These are phyloP conservation scores for Poeciliopsis infans DNA, from an alignment of 2,797 vertebrate species.

Conservation along the genomic window DNA sequence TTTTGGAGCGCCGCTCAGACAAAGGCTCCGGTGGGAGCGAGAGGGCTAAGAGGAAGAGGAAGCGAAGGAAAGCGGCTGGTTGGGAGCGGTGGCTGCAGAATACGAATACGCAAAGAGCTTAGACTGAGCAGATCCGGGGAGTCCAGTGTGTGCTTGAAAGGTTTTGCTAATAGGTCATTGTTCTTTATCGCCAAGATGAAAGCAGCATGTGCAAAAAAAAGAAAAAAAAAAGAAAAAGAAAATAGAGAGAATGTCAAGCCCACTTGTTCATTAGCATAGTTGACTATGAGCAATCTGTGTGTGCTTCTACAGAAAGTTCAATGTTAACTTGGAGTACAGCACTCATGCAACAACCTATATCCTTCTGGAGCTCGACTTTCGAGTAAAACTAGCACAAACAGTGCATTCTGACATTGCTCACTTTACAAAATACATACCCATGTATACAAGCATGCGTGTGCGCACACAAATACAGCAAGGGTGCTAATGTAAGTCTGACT, in stretches of 20 bases:
- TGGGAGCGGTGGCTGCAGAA: background rate
- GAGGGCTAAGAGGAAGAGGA: constrained; percentile 27
- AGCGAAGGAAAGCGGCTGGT: constrained; percentile 8
- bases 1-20: constrained; percentile 47
- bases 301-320: constrained; percentile 8
- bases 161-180: constrained; percentile 63
- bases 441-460: background rate
- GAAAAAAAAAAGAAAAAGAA: background rate
- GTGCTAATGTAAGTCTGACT: constrained; percentile 72
- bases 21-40: constrained; percentile 45
- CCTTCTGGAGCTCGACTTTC: background rate
- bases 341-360: constrained; percentile 6
- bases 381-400: constrained; percentile 9
- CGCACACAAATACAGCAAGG: constrained; percentile 33
- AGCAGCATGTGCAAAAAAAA: constrained; percentile 39
- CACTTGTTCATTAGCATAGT: constrained; percentile 50
- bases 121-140: constrained; percentile 42
- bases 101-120: constrained; percentile 51
- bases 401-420: constrained; percentile 11
- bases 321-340: constrained; percentile 22
- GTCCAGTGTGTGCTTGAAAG: constrained; percentile 42
- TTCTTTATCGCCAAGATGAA: constrained; percentile 63
- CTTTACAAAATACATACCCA: constrained; percentile 4
- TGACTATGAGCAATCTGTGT: constrained; percentile 19
- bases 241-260: constrained; percentile 37